Base-by-base conservation (phyloP, 2,113 vertebrate species). In the Tor tambroides region DNA sequence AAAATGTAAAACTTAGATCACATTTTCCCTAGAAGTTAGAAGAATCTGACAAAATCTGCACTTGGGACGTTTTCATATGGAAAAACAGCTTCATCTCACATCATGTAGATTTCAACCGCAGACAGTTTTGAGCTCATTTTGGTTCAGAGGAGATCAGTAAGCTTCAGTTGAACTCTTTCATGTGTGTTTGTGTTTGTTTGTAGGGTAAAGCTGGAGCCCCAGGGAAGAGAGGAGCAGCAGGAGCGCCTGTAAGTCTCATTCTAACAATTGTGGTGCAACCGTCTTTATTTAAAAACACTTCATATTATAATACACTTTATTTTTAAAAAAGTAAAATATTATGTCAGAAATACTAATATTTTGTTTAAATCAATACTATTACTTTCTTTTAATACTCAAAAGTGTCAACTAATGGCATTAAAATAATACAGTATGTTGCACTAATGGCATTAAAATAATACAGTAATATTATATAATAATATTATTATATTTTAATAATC, bases 201-300 rank as follows among this genome's bases (percentile, higher is more conserved):
- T 82, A 99, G 98, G 98, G 98, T 79, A 98, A 97, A 91, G 94
- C 96, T 91, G 98, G 98, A 89, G 90, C 91, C 92, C 96, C 94
- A 75, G 98, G 98, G 90, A 96, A 96, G 88, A 96, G 95, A 93
- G 98, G 98, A 85, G 88, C 89, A 80, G 91, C 94, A 86, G 98
- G 98, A 80, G 92, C 94, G 84, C 86, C 92, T 86, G 98, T 99
- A 92, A 96, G 97, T 97, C 81, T 72, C 35, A 67, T 35, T 69
- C 15, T 19, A 21, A 51, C 49, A 51, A 51, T 46, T 38, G 38
- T 38, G 6, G 6, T 38, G 38, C 9, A 10, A 10, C 41, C 43
- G 12, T 46, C 43, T 51, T 51, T 5, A 51, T 5, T 51, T 51
- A 51, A 51, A 51, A 51, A 51, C 49, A 51, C 49, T 51, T 17